These are phyloP conservation scores for Diadumene lineata DNA, from an alignment of 92 coral and sea anemone species.

Conservation along the genomic window DNA sequence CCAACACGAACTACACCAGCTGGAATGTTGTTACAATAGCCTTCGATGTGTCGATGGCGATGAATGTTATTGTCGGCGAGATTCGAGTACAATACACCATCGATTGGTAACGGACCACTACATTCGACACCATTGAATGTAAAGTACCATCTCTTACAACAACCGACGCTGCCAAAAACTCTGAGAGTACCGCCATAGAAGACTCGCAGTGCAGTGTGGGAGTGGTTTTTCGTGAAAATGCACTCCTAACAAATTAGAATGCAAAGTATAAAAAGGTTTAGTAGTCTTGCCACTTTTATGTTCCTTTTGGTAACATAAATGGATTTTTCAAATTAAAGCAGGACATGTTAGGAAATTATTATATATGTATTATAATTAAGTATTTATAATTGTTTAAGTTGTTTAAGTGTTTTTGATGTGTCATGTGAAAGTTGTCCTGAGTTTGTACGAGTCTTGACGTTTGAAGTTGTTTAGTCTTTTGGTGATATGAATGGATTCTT, in stretches of 20 bases:
- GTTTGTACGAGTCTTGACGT: too few relatives aligned
- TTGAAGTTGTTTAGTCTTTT: too few relatives aligned
- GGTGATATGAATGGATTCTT: too few relatives aligned
- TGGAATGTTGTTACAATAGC: slow-evolving; percentile 32
- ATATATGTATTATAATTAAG: too few relatives aligned
- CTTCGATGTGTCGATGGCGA: slow-evolving; percentile 43
- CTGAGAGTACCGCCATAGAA: slow-evolving; percentile 5
- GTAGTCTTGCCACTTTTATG: too few relatives aligned
- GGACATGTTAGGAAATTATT: too few relatives aligned
- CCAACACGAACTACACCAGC: slow-evolving; percentile 42
- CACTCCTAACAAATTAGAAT: neutral
- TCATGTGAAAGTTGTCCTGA: too few relatives aligned
- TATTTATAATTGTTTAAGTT: too few relatives aligned
- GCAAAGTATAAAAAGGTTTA: neutral
- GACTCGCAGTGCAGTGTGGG: neutral
- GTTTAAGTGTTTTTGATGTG: too few relatives aligned
- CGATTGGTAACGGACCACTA: slow-evolving; percentile 24
- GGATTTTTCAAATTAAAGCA: too few relatives aligned
- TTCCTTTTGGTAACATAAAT: neutral
- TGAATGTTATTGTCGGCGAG: neutral
- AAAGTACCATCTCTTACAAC: slow-evolving; percentile 43
- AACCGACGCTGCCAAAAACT: slow-evolving; percentile 1
- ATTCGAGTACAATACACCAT: slow-evolving; percentile 11
- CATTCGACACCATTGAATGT: slow-evolving; percentile 34
- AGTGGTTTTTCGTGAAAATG: neutral